A percentile compares a stretch with the other conserved stretches of the same genome.
These are phyloP conservation scores for Eulimnadia texana DNA, from an alignment of 1,140 invertebrate genomes.

Conservation along the genomic window DNA sequence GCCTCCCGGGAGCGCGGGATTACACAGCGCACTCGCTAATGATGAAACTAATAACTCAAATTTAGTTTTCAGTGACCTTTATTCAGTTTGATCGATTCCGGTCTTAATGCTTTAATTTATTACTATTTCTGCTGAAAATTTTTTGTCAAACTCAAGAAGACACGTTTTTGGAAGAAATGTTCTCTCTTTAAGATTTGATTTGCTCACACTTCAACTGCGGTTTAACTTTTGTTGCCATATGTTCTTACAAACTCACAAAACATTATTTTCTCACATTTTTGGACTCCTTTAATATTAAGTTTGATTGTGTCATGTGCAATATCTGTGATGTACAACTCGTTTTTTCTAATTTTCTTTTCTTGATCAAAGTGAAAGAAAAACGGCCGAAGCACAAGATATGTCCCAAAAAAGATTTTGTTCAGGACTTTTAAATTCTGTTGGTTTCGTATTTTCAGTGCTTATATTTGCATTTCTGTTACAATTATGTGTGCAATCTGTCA, in stretches of 20 bases:
- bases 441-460: too few relatives aligned
- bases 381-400: too few relatives aligned
- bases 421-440: too few relatives aligned
- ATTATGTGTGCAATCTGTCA: background rate
- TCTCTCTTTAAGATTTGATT: background rate
- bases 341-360: too few relatives aligned
- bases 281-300: too few relatives aligned
- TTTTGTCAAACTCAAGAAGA: background rate
- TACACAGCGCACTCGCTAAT: slow-evolving; percentile 1
- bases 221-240: too few relatives aligned
- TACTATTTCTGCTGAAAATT: background rate
- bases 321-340: background rate
- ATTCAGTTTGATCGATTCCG: background rate
- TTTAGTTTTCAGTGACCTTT: slow-evolving; percentile 16
- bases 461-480: background rate
- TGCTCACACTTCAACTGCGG: too few relatives aligned
- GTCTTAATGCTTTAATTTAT: background rate
- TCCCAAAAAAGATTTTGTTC: too few relatives aligned
- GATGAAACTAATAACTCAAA: slow-evolving; percentile 7
- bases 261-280: too few relatives aligned
- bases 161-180: background rate
- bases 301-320: background rate
- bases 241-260: too few relatives aligned
- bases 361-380: too few relatives aligned
- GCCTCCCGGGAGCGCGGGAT: slow-evolving; percentile 13